Conservation (phyloP, 2,797 vertebrate genomes). For the Dryobates pubescens region DNA sequence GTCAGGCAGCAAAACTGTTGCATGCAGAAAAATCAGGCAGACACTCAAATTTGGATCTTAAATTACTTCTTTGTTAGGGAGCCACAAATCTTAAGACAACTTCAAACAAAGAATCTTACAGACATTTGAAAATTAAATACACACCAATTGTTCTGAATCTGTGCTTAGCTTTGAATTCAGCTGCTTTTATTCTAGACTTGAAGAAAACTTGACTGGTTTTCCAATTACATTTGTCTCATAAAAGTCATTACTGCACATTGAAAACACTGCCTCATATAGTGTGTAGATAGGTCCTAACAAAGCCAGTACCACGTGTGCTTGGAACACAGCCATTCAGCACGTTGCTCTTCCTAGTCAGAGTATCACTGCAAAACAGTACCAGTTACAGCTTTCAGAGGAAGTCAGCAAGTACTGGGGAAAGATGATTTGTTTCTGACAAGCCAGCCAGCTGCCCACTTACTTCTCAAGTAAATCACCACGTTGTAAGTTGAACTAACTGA, state of each 20-base stretch:
- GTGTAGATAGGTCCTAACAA: neutral
- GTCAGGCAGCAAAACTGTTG: neutral
- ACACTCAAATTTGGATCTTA: neutral
- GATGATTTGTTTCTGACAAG: neutral
- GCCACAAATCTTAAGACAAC: neutral
- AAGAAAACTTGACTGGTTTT: slow-evolving; percentile 8
- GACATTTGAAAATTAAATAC: slow-evolving; percentile 15
- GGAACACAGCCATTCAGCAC: neutral
- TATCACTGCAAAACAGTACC: neutral
- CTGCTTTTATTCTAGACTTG: neutral
- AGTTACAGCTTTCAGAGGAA: neutral
- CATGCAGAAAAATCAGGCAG: neutral
- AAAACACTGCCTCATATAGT: neutral
- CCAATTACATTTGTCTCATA: neutral
- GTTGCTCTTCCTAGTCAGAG: slow-evolving; percentile 6
- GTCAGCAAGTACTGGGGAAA: neutral
- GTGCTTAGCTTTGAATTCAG: neutral
- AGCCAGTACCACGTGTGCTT: neutral
- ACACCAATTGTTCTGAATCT: neutral
- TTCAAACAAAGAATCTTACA: neutral
- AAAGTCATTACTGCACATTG: neutral
- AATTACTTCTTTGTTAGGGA: neutral
- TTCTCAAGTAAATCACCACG: slow-evolving; percentile 40
- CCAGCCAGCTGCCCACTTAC: slow-evolving; percentile 53
- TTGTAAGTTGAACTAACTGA: neutral